Percentiles rank a stretch among this genome's conserved stretches.
These are phyloP conservation scores for Sinohyriopsis cumingii DNA, from an alignment of 2,888 invertebrate genomes.

Conservation along the genomic window DNA sequence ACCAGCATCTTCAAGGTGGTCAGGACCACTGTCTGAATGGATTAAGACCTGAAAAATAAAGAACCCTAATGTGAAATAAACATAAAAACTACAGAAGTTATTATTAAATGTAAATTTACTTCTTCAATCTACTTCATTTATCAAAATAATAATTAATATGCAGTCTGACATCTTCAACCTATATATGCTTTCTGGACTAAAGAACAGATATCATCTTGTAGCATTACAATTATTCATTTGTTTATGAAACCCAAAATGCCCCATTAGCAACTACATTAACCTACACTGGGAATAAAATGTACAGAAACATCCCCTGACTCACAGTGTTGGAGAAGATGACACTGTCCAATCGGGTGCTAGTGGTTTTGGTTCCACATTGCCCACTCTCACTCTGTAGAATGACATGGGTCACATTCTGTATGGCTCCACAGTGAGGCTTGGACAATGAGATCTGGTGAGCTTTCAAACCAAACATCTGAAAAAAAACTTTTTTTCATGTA, in stretches of 20 bases:
- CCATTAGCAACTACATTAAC: too few species aligned
- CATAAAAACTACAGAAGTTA: neutral
- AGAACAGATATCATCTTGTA: neutral
- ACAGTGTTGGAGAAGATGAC: slow-evolving; percentile 63
- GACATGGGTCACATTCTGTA: slow-evolving; percentile 65
- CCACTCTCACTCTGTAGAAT: slow-evolving; percentile 57
- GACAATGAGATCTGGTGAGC: slow-evolving; percentile 52
- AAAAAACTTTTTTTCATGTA: neutral
- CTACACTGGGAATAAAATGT: neutral
- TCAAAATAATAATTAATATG: neutral
- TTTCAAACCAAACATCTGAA: slow-evolving; percentile 55
- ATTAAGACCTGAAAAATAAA: slow-evolving; percentile 46
- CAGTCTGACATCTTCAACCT: neutral
- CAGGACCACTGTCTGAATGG: slow-evolving; percentile 25
- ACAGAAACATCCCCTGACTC: slow-evolving; percentile 20
- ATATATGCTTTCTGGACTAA: neutral
- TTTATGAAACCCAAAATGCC: too few species aligned
- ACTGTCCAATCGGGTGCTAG: slow-evolving; percentile 42
- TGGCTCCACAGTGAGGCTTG: slow-evolving; percentile 54
- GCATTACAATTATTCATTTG: too few species aligned
- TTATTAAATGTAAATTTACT: too few species aligned
- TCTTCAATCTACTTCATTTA: neutral
- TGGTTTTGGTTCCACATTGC: slow-evolving; percentile 60
- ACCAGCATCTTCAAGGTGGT: slow-evolving; percentile 35
- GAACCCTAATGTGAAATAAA: neutral